Conservation (phyloP, 2,888 invertebrate species). For the Lydus trimaculatus region DNA sequence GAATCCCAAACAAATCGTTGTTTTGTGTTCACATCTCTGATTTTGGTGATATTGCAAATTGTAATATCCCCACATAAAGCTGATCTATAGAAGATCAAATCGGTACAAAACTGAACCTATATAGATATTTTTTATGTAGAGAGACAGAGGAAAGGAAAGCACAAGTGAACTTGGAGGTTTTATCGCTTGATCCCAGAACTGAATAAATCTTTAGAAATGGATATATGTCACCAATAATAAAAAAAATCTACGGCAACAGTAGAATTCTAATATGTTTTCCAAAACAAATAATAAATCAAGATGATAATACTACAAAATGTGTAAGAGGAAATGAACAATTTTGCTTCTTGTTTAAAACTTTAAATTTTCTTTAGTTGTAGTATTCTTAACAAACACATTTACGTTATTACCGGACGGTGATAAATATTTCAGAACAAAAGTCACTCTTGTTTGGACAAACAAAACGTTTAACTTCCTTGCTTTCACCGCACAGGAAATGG, state of each 20-base stretch:
- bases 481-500: not conserved
- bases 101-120: not conserved
- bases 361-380: not conserved
- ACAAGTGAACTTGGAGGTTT: not conserved
- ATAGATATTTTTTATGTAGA: too few species aligned
- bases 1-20: too few species aligned
- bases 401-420: not conserved
- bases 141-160: too few species aligned
- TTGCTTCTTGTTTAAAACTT: not conserved
- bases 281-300: not conserved
- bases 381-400: not conserved
- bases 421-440: not conserved
- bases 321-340: not conserved
- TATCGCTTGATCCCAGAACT: not conserved
- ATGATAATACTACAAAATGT: not conserved
- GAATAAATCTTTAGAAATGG: not conserved
- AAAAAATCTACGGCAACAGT: not conserved
- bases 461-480: not conserved
- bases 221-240: too few species aligned
- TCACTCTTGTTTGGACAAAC: not conserved
- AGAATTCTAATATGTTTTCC: not conserved
- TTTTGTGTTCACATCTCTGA: too few species aligned
- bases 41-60: too few species aligned
- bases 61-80: not conserved
- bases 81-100: not conserved